Evolutionary conservation across 2,797 vertebrate genomes (phyloP).

Genomic region (Enteromius anoplus): DNA sequence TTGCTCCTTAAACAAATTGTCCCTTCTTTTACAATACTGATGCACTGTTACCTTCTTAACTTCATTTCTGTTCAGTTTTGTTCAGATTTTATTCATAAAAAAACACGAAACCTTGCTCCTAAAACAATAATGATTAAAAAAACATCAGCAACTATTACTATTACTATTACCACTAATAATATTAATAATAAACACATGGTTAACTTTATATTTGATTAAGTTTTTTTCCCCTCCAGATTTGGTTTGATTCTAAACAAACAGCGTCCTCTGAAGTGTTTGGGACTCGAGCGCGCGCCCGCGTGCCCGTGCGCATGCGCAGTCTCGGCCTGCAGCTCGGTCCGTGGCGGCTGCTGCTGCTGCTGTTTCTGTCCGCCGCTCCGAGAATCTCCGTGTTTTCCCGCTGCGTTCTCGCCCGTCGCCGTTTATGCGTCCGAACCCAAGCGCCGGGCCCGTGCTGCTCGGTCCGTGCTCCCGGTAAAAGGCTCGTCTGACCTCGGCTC

Average conservation of each 20-base stretch:
- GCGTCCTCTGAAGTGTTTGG: not conserved
- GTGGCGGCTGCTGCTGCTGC: constrained; percentile 80
- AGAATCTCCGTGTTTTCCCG: constrained; percentile 74
- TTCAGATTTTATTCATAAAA: no score
- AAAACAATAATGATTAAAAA: not conserved
- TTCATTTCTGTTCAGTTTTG: no score
- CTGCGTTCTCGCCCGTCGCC: constrained; percentile 48
- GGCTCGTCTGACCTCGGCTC: constrained; percentile 10
- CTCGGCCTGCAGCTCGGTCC: constrained; percentile 67
- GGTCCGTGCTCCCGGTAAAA: constrained; percentile 16
- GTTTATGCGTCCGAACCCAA: constrained; percentile 53
- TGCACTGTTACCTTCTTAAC: no score
- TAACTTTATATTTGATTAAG: not conserved
- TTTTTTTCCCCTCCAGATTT: not conserved
- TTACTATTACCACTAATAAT: no score
- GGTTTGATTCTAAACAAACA: not conserved
- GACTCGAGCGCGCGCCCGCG: not conserved
- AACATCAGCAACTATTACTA: no score
- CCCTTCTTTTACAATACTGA: not conserved
- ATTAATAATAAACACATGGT: no score
- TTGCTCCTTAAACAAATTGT: not conserved
- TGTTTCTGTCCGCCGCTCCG: constrained; percentile 76
- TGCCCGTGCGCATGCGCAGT: constrained; percentile 80
- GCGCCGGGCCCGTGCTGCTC: constrained; percentile 8
- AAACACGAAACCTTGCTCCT: no score